Evolutionary conservation across 1,140 invertebrate genomes (phyloP).

Genomic region (Drosophila dunni): DNA sequence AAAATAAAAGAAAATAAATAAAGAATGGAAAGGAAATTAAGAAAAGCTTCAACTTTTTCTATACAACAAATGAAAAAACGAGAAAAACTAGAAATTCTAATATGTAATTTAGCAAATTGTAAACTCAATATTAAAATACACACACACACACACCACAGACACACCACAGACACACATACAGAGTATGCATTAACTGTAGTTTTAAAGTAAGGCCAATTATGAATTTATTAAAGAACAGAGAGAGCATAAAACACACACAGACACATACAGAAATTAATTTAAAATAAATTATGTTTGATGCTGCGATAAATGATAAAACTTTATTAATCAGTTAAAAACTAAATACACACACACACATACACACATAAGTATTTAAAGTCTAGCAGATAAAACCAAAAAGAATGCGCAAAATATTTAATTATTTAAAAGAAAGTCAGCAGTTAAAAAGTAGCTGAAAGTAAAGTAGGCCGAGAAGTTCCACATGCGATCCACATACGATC

Average conservation of each 20-base stretch:
- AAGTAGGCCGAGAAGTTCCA: constrained; percentile 11
- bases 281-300: constrained; percentile 6
- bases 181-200: constrained; percentile 13
- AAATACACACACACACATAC: constrained; percentile 51
- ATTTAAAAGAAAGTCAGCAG: constrained; percentile 16
- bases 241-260: constrained; percentile 1
- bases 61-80: constrained; percentile 52
- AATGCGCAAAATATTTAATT: constrained; percentile 38
- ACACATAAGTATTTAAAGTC: constrained; percentile 29
- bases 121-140: constrained; percentile 66
- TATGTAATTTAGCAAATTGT: constrained; percentile 63
- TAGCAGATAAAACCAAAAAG: neutral
- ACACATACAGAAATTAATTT: constrained; percentile 1
- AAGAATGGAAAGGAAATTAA: constrained; percentile 26
- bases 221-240: constrained; percentile 36
- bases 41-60: constrained; percentile 65
- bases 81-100: constrained; percentile 56
- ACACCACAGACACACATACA: constrained; percentile 19
- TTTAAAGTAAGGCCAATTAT: constrained; percentile 34
- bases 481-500: constrained; percentile 27
- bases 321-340: constrained; percentile 50
- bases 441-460: constrained; percentile 10
- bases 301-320: constrained; percentile 8
- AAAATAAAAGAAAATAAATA: constrained; percentile 55
- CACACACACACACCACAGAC: constrained; percentile 29